These are phyloP conservation scores for Stenodera caucasica DNA, from an alignment of 2,888 invertebrate genomes.

Conservation along the genomic window DNA sequence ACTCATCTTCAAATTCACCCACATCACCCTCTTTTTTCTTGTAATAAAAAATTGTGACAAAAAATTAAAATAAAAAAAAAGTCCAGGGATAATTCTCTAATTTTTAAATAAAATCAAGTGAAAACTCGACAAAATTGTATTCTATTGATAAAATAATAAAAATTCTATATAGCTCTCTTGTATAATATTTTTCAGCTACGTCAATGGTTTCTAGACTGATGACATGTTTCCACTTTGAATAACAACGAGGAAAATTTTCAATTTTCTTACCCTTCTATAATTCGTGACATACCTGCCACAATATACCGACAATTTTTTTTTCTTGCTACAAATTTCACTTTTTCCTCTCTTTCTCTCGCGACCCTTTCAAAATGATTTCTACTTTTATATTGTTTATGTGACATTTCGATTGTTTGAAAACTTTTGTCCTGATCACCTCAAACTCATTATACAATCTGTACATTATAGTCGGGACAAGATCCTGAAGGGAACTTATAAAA, in stretches of 20 bases:
- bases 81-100: no score
- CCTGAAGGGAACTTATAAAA: conserved; percentile 45
- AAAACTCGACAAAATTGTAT: neutral
- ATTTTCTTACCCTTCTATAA: conserved; percentile 9
- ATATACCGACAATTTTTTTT: neutral
- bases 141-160: neutral
- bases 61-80: no score
- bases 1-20: neutral
- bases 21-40: neutral
- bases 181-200: conserved; percentile 3
- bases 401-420: conserved; percentile 8
- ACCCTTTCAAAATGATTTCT: neutral
- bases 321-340: neutral
- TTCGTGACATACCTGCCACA: conserved; percentile 8
- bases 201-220: conserved; percentile 8
- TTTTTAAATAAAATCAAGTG: no score
- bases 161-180: conserved; percentile 2
- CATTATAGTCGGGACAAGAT: conserved; percentile 30
- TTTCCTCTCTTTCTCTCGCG: neutral
- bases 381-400: conserved; percentile 11
- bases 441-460: conserved; percentile 38
- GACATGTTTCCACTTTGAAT: conserved; percentile 7
- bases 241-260: conserved; percentile 7
- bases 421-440: conserved; percentile 28
- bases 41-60: neutral